phyloP scores from a whole-genome alignment of 2,797 vertebrate species.

The Onychomys torridus region DNA sequence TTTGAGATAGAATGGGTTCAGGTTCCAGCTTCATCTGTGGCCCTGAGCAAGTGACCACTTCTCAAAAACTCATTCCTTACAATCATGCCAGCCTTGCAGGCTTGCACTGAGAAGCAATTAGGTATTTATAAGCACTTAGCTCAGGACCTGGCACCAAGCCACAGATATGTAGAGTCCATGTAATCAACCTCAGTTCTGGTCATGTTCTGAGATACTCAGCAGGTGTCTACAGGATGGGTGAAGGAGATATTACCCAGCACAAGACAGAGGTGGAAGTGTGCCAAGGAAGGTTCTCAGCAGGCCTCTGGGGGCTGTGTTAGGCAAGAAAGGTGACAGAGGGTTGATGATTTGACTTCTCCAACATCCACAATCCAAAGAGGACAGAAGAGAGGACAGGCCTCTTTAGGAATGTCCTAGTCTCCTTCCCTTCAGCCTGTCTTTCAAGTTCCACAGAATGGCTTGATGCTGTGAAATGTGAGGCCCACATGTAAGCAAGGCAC shows the following conservation, averaged over 20 bases:
- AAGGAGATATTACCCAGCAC: neutral
- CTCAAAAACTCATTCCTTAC: neutral
- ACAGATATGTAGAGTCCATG: neutral
- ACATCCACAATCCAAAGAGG: neutral
- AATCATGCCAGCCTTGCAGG: neutral
- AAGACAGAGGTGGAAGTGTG: neutral
- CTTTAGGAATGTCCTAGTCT: too few relatives aligned
- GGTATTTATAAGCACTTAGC: constrained; percentile 15
- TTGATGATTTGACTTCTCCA: neutral
- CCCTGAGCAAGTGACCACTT: neutral
- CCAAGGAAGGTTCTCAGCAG: neutral
- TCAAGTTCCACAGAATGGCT: neutral
- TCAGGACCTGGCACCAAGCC: constrained; percentile 2
- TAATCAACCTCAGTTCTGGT: neutral
- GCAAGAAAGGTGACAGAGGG: neutral
- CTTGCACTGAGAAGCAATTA: neutral
- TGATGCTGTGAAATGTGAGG: neutral
- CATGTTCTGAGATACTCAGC: neutral
- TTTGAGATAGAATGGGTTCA: neutral
- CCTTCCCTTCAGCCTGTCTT: neutral
- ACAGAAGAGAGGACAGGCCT: neutral
- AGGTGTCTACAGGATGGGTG: neutral
- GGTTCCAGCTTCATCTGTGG: neutral
- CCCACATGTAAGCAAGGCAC: neutral
- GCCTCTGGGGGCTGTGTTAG: neutral